Percentiles rank a stretch among this genome's conserved stretches.
Conservation (phyloP, 2,113 vertebrate genomes). For the Serilophus lunatus region DNA sequence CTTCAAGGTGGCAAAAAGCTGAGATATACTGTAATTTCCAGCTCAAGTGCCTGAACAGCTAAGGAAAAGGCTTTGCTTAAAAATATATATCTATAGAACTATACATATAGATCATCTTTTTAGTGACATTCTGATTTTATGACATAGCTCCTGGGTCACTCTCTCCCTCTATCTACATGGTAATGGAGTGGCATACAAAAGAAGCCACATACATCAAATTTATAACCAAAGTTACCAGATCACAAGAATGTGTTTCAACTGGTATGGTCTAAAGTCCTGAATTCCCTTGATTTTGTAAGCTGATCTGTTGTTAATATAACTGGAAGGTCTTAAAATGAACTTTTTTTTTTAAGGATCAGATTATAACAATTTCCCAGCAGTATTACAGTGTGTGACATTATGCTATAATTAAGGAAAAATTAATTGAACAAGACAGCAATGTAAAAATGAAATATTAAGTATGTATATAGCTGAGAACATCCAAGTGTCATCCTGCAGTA, state of each 20-base stretch:
- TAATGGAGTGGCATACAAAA: background rate
- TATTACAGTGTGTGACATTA: background rate
- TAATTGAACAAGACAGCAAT: background rate
- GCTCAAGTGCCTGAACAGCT: background rate
- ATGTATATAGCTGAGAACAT: background rate
- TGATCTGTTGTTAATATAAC: background rate
- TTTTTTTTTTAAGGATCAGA: background rate
- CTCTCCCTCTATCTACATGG: conserved; percentile 7
- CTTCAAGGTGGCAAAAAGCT: background rate
- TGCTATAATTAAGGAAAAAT: background rate
- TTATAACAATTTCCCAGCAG: conserved; percentile 3
- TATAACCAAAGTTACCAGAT: conserved; percentile 3
- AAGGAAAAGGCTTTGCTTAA: conserved; percentile 57
- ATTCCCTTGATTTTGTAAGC: conserved; percentile 1
- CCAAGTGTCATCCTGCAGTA: background rate
- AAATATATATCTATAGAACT: conserved; percentile 69
- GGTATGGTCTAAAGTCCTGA: background rate
- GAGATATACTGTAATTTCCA: background rate
- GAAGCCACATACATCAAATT: background rate
- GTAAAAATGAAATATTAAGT: background rate
- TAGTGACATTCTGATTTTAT: conserved; percentile 44
- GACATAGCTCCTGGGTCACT: conserved; percentile 37
- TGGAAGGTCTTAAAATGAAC: conserved; percentile 7
- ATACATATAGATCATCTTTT: conserved; percentile 60
- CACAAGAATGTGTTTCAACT: conserved; percentile 5